Evolutionary conservation across 2,888 invertebrate genomes (phyloP), one percentile per base, ranked within the genome.

Genomic region (Fragum sueziense): DNA sequence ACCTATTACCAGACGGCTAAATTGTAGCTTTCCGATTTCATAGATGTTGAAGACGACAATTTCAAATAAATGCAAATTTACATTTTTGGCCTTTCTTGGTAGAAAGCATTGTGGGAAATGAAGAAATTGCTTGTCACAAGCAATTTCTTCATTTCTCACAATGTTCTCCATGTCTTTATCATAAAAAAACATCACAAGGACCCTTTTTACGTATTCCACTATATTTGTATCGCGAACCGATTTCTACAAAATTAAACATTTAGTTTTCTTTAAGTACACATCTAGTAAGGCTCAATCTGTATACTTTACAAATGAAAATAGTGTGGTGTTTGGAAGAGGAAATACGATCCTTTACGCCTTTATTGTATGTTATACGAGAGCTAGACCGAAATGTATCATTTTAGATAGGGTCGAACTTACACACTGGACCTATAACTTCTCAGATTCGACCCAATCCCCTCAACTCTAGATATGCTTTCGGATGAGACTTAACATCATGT

Each of bases 251-350:
- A 62, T 59, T 70, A 75, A 69, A 70, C 70, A 70, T 34, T 47
- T 47, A 69, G 62, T 70, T 70, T 70, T 70, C 61, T 11, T 67
- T 69, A 73, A 70, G 37, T 68, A 77, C 67, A 77, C 77, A 73
- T 77, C 73, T 73, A 77, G 77, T 77, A 69, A 73, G 77, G 73
- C 73, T 54, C 47, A 34, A 54, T 73, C 61, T 47, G 69, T 70
- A 59, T 34, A 69, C 59, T 65, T 59, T 14, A 33, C 33, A 59
- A 70, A 71, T 76, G 62, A 72, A 78, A 78, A 82, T 59, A 61
- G 57, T 70, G 73, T 70, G 34, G 54, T 82, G 73, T 82, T 82
- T 61, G 75, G 75, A 78, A 69, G 78, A 29, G 70, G 78, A 78
- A 78, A 82, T 78, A 27, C 9, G 9, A 41, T 27, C 57, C 57